Percentiles rank a stretch among this genome's conserved stretches.
Conservation (phyloP, 1,140 invertebrate genomes). For the Caenorhabditis elegans region WBcel235 BX284605.5:14345501-14346000, state of each 20-base stretch:
- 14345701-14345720: too few relatives aligned
- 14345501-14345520: neutral
- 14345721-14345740: too few relatives aligned
- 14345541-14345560: neutral
- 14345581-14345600: neutral
- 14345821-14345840: too few relatives aligned
- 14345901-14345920: too few relatives aligned
- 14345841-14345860: too few relatives aligned
- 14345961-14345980: neutral
- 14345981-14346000: neutral
- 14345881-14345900: too few relatives aligned
- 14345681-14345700: neutral
- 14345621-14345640: neutral
- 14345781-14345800: too few relatives aligned
- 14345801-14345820: too few relatives aligned
- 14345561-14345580: neutral
- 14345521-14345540: neutral
- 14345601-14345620: constrained; percentile 12
- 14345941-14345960: neutral
- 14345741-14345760: too few relatives aligned
- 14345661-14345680: neutral
- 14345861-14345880: too few relatives aligned
- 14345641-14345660: neutral
- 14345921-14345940: too few relatives aligned
- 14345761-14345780: too few relatives aligned